Evolutionary conservation across 1,140 invertebrate species (phyloP), one percentile per base, ranked within the genome.

Genomic region (Drosophila quadrilineata): DNA sequence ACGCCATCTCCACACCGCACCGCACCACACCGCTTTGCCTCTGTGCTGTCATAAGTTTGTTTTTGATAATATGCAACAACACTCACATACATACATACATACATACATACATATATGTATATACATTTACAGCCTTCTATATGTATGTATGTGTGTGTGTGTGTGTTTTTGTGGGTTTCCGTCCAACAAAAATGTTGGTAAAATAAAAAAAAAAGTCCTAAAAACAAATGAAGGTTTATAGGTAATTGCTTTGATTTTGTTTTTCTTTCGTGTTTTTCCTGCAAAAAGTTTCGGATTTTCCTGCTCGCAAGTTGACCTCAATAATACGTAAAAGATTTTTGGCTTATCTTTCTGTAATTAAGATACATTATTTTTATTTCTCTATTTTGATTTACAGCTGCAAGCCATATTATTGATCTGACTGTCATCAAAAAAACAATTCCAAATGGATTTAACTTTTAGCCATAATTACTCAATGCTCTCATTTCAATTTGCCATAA

Each of bases 51-150:
- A 64, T 64, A 64, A 64, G 35, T 64, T 64, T 58, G 74, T 79
- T 82, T 82, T 84, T 82, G 73, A 84, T 82, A 76, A 76, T 82
- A 84, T 72, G 72, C 59, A 80, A 69, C 76, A 82, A 53, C 56
- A 66, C 75, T 69, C 57, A 67, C 38, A 63, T 58, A 50, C 14
- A 24, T 40, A 9, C 12, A 19, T 14, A 4, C n/a, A n/a, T n/a
- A n/a, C n/a, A n/a, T n/a, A n/a, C n/a, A n/a, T n/a, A n/a, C 53
- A 12, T 49, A 16, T 50, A n/a, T 43, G 26, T 43, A 40, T 45
- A 67, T 46, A 63, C 64, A 50, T 21, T 31, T 40, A 9, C 12
- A 19, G 21, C 6, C n/a, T n/a, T n/a, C n/a, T n/a, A n/a, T n/a
- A n/a, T n/a, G n/a, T n/a, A n/a, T 60, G 14, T 49, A 16, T 50